These are phyloP conservation scores for Melieria picta DNA, from an alignment of 2,888 invertebrate genomes.

Conservation along the genomic window DNA sequence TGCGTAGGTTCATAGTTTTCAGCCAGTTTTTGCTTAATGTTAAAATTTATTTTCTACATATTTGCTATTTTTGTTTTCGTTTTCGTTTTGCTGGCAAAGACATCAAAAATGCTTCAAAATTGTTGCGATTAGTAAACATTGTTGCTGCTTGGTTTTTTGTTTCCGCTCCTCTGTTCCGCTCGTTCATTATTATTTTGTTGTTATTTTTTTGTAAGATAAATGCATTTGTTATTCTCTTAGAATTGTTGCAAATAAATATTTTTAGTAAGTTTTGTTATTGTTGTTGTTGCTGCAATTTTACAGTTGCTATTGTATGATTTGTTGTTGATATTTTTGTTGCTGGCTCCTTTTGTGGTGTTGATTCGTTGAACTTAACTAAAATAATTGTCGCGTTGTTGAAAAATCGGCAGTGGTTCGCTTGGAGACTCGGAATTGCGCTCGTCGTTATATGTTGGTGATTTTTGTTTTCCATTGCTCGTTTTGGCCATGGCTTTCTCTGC, in stretches of 20 bases:
- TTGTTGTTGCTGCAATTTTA: conserved; percentile 30
- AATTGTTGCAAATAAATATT: conserved; percentile 41
- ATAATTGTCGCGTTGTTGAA: conserved; percentile 88
- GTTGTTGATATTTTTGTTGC: conserved; percentile 6
- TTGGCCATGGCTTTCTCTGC: conserved; percentile 81
- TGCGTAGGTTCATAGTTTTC: too few species aligned
- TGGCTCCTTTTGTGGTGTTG: conserved; percentile 1
- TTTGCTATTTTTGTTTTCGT: background rate
- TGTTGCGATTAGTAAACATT: conserved; percentile 1
- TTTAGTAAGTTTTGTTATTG: conserved; percentile 28
- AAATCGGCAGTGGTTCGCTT: conserved; percentile 81
- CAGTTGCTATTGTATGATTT: conserved; percentile 1
- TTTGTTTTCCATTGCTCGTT: conserved; percentile 44
- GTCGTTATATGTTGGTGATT: conserved; percentile 33
- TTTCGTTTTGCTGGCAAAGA: background rate
- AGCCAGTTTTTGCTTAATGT: too few species aligned
- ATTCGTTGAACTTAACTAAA: conserved; percentile 68
- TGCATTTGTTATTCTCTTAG: conserved; percentile 41
- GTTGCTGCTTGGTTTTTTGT: background rate
- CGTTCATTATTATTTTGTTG: conserved; percentile 4
- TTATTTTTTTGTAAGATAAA: conserved; percentile 40
- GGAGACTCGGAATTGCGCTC: conserved; percentile 68
- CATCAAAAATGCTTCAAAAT: background rate
- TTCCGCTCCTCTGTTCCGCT: background rate
- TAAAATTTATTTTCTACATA: background rate